These are phyloP conservation scores for Acipenser transmontanus DNA, from an alignment of 2,797 vertebrate genomes.

Conservation along the genomic window DNA sequence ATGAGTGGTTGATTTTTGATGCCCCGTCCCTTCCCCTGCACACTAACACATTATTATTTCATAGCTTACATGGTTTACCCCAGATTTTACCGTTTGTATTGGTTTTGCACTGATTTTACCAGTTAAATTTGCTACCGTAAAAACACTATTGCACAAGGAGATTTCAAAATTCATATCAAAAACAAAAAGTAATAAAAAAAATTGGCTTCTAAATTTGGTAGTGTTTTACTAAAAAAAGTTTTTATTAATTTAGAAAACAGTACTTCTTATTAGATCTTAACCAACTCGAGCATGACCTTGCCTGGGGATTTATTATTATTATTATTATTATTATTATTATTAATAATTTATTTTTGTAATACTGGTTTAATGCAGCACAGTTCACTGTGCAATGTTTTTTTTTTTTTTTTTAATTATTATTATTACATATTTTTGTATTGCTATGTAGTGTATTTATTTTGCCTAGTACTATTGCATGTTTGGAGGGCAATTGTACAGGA, in stretches of 20 bases:
- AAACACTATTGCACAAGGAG: slow-evolving; percentile 20
- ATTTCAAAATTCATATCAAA: slow-evolving; percentile 33
- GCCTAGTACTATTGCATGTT: slow-evolving; percentile 58
- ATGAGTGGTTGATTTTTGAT: too few relatives aligned
- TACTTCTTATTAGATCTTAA: slow-evolving; percentile 44
- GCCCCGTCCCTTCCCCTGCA: too few relatives aligned
- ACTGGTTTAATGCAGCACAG: slow-evolving; percentile 51
- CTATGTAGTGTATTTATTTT: slow-evolving; percentile 58
- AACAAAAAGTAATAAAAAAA: slow-evolving; percentile 18
- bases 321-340: slow-evolving; percentile 72
- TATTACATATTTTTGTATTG: slow-evolving; percentile 27
- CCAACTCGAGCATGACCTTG: slow-evolving; percentile 35
- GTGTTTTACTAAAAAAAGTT: slow-evolving; percentile 51
- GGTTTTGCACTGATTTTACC: slow-evolving; percentile 36
- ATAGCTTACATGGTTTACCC: slow-evolving; percentile 25
- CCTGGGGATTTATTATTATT: slow-evolving; percentile 46
- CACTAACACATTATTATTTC: slow-evolving; percentile 30
- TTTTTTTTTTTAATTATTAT: slow-evolving; percentile 27
- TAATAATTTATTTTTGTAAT: slow-evolving; percentile 67
- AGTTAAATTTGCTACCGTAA: slow-evolving; percentile 22
- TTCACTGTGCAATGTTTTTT: slow-evolving; percentile 13
- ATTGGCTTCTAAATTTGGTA: slow-evolving; percentile 46
- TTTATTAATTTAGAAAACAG: slow-evolving; percentile 43
- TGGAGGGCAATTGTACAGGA: slow-evolving; percentile 64
- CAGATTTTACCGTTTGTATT: slow-evolving; percentile 33